Evolutionary conservation across 1,140 invertebrate genomes (phyloP).

Genomic region (Lasioglossum baleicum): DNA sequence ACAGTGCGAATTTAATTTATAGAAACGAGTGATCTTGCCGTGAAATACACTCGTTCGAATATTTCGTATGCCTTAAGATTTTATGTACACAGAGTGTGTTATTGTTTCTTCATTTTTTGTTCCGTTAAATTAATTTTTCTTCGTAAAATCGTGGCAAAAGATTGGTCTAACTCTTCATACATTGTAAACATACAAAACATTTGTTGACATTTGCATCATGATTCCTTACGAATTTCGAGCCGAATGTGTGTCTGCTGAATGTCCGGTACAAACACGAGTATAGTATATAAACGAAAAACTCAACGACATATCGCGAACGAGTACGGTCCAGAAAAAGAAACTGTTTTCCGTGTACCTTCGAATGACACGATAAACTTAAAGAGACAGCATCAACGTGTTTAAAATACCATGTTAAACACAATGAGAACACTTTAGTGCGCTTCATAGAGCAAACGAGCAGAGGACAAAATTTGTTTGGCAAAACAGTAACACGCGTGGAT

Average conservation of each 20-base stretch:
- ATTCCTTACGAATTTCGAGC: slow-evolving; percentile 34
- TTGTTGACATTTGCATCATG: slow-evolving; percentile 20
- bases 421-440: slow-evolving; percentile 27
- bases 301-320: slow-evolving; percentile 9
- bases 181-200: slow-evolving; percentile 48
- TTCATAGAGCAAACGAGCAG: slow-evolving; percentile 45
- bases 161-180: slow-evolving; percentile 27
- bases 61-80: slow-evolving; percentile 38
- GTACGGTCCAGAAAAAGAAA: neutral
- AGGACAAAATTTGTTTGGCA: slow-evolving; percentile 28
- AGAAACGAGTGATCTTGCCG: slow-evolving; percentile 34
- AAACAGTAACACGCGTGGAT: slow-evolving; percentile 21
- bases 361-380: slow-evolving; percentile 34
- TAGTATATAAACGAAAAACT: slow-evolving; percentile 43
- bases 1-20: slow-evolving; percentile 35
- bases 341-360: slow-evolving; percentile 15
- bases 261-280: slow-evolving; percentile 29
- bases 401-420: slow-evolving; percentile 44
- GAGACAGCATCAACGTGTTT: slow-evolving; percentile 38
- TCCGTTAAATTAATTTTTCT: slow-evolving; percentile 8
- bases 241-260: neutral
- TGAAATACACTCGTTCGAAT: slow-evolving; percentile 42
- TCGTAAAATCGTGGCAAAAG: slow-evolving; percentile 34
- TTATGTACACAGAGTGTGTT: slow-evolving; percentile 33
- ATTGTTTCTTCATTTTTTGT: slow-evolving; percentile 12